Conservation (phyloP, 2,797 vertebrate species). For the Sebastes iracundus region DNA sequence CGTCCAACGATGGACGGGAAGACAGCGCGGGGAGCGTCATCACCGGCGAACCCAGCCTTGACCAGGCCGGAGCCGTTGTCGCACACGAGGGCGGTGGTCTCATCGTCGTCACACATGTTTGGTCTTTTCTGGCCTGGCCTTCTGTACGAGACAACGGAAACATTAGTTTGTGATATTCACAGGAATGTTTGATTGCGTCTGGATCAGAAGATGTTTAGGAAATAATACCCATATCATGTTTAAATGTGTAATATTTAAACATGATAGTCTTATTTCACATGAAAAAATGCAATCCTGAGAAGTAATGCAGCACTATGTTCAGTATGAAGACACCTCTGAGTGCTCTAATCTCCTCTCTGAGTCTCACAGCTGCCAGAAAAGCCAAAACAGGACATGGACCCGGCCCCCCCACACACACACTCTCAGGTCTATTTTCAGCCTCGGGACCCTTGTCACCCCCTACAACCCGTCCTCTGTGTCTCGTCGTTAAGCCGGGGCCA, state of each 20-base stretch:
- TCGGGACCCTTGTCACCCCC: constrained; percentile 49
- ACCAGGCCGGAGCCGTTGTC: constrained; percentile 97
- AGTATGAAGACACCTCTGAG: constrained; percentile 45
- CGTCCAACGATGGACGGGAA: constrained; percentile 98
- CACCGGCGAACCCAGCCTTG: constrained; percentile 98
- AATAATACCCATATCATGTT: neutral
- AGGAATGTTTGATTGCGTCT: neutral
- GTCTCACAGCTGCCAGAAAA: constrained; percentile 51
- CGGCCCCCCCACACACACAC: constrained; percentile 15
- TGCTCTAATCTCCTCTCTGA: constrained; percentile 59
- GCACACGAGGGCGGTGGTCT: constrained; percentile 93
- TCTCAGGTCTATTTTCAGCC: constrained; percentile 75
- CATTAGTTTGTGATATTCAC: neutral
- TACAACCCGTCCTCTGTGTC: constrained; percentile 13
- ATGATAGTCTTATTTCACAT: neutral
- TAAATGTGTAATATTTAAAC: neutral
- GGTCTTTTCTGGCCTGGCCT: constrained; percentile 75
- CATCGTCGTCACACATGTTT: constrained; percentile 97
- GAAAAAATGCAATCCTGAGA: neutral
- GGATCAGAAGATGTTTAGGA: neutral
- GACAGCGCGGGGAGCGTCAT: constrained; percentile 95
- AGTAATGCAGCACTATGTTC: constrained; percentile 42
- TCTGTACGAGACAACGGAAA: constrained; percentile 24
- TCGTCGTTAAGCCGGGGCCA: constrained; percentile 50
- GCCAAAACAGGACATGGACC: constrained; percentile 61